Percentiles rank a stretch among this genome's conserved stretches.
Evolutionary conservation across 2,113 vertebrate species (phyloP).

Genomic region (Aspidoscelis tigris): DNA sequence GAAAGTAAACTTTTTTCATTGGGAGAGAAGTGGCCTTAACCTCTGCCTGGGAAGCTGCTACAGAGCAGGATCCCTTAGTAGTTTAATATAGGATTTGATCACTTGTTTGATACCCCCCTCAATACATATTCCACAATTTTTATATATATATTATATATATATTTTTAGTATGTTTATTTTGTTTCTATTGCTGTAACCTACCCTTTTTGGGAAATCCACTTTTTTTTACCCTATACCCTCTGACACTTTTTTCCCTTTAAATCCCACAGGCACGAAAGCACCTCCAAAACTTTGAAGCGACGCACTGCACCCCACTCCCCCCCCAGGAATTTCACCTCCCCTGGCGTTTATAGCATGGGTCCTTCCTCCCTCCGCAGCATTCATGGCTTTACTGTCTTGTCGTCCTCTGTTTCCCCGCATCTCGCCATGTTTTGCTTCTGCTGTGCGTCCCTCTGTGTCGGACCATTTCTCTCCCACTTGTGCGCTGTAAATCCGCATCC

Average conservation of each 20-base stretch:
- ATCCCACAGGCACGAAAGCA: constrained; percentile 85
- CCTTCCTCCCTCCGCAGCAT: no score
- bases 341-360: constrained; percentile 79
- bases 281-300: constrained; percentile 88
- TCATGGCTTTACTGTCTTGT: constrained; percentile 10
- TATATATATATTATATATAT: no score
- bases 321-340: constrained; percentile 83
- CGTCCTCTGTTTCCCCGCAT: neutral
- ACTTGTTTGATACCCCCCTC: no score
- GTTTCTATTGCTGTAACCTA: neutral
- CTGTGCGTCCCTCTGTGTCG: constrained; percentile 24
- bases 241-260: constrained; percentile 7
- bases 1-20: no score
- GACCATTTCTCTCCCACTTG: neutral
- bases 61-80: no score
- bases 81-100: no score
- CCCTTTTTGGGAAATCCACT: neutral
- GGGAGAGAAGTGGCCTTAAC: neutral
- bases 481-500: constrained; percentile 24
- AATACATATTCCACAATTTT: no score
- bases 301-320: constrained; percentile 90
- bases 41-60: neutral
- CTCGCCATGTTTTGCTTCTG: constrained; percentile 39
- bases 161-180: no score
- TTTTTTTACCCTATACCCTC: neutral